These are phyloP conservation scores for Hipposideros armiger DNA, from an alignment of 2,113 vertebrate species.

Conservation along the genomic window DNA sequence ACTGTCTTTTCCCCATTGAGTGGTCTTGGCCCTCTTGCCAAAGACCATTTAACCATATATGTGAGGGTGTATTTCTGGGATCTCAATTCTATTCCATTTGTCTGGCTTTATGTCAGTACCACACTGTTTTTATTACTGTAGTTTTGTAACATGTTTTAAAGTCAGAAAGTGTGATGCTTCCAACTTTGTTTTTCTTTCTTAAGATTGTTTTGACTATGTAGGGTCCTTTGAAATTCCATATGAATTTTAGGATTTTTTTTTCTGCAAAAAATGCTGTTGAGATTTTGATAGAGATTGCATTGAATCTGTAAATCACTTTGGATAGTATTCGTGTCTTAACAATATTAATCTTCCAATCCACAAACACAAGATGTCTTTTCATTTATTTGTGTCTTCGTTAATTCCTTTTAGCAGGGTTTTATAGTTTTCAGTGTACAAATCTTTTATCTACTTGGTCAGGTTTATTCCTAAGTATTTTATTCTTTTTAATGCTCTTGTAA, in stretches of 20 bases:
- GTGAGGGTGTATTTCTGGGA: background rate
- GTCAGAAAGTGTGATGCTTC: background rate
- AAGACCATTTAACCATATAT: background rate
- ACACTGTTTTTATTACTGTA: background rate
- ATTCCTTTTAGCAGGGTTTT: background rate
- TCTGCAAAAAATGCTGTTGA: background rate
- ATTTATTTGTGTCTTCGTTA: conserved; percentile 27
- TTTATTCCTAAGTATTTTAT: conserved; percentile 9
- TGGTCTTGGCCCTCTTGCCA: background rate
- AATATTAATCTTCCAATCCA: background rate
- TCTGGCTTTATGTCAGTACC: background rate
- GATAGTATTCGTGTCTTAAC: background rate
- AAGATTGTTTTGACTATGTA: background rate
- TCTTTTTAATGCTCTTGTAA: background rate
- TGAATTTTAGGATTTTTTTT: background rate
- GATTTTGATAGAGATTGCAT: background rate
- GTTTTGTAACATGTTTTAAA: conserved; percentile 44
- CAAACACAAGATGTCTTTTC: background rate
- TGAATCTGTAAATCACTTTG: background rate
- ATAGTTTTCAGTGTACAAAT: background rate
- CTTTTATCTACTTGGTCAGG: background rate
- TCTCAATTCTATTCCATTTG: background rate
- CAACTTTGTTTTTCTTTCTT: background rate
- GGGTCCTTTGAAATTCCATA: background rate
- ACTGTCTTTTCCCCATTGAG: background rate